Evolutionary conservation across 2,113 vertebrate species (phyloP).

Genomic region (Holacanthus passer): DNA sequence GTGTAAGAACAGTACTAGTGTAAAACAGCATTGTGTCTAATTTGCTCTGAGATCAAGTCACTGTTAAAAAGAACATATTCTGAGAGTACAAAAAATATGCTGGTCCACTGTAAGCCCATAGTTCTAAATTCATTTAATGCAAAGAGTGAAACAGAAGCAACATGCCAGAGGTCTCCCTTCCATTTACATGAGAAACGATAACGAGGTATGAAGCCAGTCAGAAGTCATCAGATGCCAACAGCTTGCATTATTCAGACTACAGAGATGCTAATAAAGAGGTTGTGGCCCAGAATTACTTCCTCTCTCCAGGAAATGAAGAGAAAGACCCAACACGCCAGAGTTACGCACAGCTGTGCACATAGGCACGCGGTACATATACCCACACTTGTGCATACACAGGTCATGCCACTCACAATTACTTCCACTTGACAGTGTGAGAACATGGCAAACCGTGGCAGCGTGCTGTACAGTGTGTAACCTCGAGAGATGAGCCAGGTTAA

Average conservation of each 20-base stretch:
- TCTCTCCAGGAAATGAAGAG: constrained; percentile 46
- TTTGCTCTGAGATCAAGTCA: neutral
- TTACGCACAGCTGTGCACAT: constrained; percentile 1
- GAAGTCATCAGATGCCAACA: constrained; percentile 47
- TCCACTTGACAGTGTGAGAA: constrained; percentile 47
- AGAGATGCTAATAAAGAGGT: constrained; percentile 51
- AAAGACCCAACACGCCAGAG: constrained; percentile 11
- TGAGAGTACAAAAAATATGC: neutral
- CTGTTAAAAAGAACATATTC: neutral
- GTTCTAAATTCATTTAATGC: neutral
- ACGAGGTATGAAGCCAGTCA: constrained; percentile 34
- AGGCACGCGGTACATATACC: constrained; percentile 3
- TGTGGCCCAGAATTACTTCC: constrained; percentile 29
- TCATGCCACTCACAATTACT: constrained; percentile 24
- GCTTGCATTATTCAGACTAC: constrained; percentile 32
- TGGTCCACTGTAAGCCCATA: neutral
- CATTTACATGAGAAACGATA: constrained; percentile 41
- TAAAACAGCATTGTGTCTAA: neutral
- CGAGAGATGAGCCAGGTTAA: constrained; percentile 30
- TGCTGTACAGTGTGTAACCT: constrained; percentile 5
- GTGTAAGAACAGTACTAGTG: neutral
- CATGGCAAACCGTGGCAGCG: constrained; percentile 21
- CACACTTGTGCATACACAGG: constrained; percentile 22
- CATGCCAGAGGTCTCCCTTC: constrained; percentile 27
- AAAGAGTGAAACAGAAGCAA: constrained; percentile 1